Conservation (phyloP, 1,140 invertebrate species). For the Lerema accius region DNA sequence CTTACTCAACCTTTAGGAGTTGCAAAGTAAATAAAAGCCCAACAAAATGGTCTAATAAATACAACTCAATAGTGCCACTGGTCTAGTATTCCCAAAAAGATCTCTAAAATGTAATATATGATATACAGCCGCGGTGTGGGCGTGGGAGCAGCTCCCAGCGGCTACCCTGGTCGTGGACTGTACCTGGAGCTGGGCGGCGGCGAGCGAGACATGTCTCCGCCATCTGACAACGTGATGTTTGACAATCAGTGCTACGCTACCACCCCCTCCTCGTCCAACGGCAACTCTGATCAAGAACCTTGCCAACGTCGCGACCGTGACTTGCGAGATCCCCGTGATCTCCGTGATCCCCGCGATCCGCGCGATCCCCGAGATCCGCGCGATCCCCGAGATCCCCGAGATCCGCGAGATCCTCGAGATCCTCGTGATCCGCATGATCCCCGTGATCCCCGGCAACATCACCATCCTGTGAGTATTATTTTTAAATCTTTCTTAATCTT, state of each 20-base stretch:
- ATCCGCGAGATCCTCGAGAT: constrained; percentile 17
- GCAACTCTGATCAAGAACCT: constrained; percentile 92
- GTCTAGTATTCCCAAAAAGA: too few relatives aligned
- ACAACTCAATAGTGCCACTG: too few relatives aligned
- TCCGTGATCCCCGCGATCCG: constrained; percentile 4
- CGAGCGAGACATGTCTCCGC: constrained; percentile 92
- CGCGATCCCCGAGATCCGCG: constrained; percentile 21
- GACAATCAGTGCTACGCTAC: constrained; percentile 97
- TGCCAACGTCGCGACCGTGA: constrained; percentile 83
- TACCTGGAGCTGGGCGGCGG: constrained; percentile 89
- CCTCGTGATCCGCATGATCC: constrained; percentile 33
- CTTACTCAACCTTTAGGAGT: too few relatives aligned
- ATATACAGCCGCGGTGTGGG: constrained; percentile 64
- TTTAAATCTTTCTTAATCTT: too few relatives aligned
- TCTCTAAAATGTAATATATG: constrained; percentile 1
- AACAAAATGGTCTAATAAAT: too few relatives aligned
- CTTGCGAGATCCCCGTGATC: constrained; percentile 15
- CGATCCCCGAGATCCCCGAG: constrained; percentile 12
- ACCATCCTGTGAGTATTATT: constrained; percentile 73
- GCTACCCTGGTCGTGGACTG: constrained; percentile 86
- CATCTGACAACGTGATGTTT: constrained; percentile 95
- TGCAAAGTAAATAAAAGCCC: too few relatives aligned
- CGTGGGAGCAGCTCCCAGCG: constrained; percentile 74
- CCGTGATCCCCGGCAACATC: constrained; percentile 79
- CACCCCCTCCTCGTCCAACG: constrained; percentile 94